Evolutionary conservation across 2,888 invertebrate species (phyloP), one percentile per base, ranked within the genome.

Genomic region (Notocelia uddmanniana): DNA sequence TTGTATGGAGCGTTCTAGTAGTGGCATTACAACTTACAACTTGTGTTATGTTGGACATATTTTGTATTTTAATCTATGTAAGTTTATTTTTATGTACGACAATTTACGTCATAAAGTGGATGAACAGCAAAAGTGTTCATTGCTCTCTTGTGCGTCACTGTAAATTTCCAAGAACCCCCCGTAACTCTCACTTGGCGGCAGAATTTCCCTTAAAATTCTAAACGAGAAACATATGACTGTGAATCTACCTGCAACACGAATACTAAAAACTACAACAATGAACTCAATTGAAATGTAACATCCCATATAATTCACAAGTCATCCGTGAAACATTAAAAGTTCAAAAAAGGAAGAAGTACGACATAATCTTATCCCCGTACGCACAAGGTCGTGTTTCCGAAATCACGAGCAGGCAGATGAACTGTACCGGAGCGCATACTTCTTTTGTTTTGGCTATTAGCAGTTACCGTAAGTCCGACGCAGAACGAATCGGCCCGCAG

Each of bases 371-470:
- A 64, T 31, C 54, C 31, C 41, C 48, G 5, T n/a, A 9, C 18
- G 41, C 58, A 19, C 45, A 67, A 52, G 59, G 66, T 58, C 60
- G 31, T 26, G 19, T n/a, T 52, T 54, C 58, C 9, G 15, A 59
- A 52, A 37, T 19, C 50, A 34, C 31, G 37, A 2, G 37, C 60
- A 37, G 37, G 19, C 50, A 23, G 34, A 66, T 55, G 59, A 54
- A 60, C 54, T 71, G 31, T 67, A 45, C 66, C 66, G 19, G 59
- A 31, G 34, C 59, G 54, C 60, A 48, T 60, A 41, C 37, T 66
- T 60, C 71, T 72, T 72, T 72, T 72, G 72, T 72, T 72, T 72
- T 72, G 72, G 62, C 68, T 72, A 72, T 72, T 62, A 72, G 54
- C 34, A 18, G 26, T 57, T 69, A 72, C 72, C 48, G 72, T 72